Conservation (phyloP, 2,888 invertebrate genomes). For the Brachypalpus laphriformis region DNA sequence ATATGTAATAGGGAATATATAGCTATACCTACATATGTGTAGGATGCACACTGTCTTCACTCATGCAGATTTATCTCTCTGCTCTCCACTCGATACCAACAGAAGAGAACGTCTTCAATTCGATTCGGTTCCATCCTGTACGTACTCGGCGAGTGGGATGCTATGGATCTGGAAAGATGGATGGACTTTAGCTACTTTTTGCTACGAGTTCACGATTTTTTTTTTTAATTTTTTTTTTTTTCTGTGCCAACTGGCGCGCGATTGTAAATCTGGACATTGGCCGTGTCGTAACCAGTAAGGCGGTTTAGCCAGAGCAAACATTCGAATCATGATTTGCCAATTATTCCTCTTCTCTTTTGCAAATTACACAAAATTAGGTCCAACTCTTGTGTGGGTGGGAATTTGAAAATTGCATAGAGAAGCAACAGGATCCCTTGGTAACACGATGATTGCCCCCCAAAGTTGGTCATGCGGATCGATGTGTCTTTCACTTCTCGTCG, state of each 20-base stretch:
- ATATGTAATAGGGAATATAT: conserved; percentile 48
- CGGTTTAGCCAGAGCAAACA: conserved; percentile 34
- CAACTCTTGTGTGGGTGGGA: conserved; percentile 60
- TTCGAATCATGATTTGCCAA: conserved; percentile 69
- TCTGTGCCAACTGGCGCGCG: neutral
- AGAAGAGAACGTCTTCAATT: conserved; percentile 50
- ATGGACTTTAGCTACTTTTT: conserved; percentile 50
- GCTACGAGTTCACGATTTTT: conserved; percentile 42
- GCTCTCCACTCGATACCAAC: conserved; percentile 38
- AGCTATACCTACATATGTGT: conserved; percentile 34
- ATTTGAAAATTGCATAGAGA: conserved; percentile 53
- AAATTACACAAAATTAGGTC: conserved; percentile 64
- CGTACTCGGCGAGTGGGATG: conserved; percentile 40
- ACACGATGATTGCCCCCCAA: conserved; percentile 16
- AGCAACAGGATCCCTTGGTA: conserved; percentile 2
- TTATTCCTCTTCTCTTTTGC: conserved; percentile 40
- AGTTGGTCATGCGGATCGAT: conserved; percentile 33
- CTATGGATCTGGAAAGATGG: conserved; percentile 46
- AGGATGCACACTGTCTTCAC: conserved; percentile 62
- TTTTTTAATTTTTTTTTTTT: too few relatives aligned
- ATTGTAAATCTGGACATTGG: conserved; percentile 32
- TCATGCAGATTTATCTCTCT: conserved; percentile 64
- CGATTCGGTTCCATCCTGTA: conserved; percentile 38
- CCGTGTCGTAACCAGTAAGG: neutral
- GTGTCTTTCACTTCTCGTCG: neutral